Evolutionary conservation across 2,797 vertebrate species (phyloP).

Genomic region (Emys orbicularis): DNA sequence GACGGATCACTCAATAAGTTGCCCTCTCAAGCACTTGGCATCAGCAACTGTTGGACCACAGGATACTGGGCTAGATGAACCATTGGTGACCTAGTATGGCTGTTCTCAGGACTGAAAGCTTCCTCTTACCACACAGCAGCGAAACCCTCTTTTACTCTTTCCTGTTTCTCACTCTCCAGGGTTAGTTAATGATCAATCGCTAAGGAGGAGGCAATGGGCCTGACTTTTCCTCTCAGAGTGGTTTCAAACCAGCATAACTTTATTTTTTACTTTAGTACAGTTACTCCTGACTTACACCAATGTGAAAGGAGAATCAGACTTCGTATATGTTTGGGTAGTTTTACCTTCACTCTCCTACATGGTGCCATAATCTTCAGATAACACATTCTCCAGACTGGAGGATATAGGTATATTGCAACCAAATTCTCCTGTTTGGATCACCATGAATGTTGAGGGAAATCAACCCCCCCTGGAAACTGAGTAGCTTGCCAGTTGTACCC

Average conservation of each 20-base stretch:
- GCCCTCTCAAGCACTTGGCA: too few relatives aligned
- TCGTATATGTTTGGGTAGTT: conserved; percentile 21
- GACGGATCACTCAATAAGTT: too few relatives aligned
- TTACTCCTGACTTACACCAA: conserved; percentile 35
- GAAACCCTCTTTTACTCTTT: neutral
- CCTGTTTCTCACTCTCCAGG: neutral
- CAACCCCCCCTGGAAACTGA: neutral
- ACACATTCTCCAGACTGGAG: neutral
- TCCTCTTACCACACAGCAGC: conserved; percentile 7
- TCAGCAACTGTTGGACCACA: too few relatives aligned
- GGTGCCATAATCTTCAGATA: conserved; percentile 30
- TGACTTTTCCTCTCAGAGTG: conserved; percentile 34
- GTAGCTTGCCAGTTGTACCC: neutral
- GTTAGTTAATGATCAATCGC: neutral
- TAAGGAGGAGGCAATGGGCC: conserved; percentile 52
- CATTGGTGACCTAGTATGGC: neutral
- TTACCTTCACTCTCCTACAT: conserved; percentile 23
- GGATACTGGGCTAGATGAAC: too few relatives aligned
- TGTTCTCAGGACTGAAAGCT: neutral
- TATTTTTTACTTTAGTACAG: conserved; percentile 59
- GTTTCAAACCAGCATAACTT: conserved; percentile 50
- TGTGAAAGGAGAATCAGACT: neutral
- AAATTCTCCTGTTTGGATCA: neutral
- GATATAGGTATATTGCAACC: neutral
- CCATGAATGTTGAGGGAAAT: neutral